Percentiles rank a stretch among this genome's conserved stretches.
phyloP scores from a whole-genome alignment of 1,140 invertebrate species.

The Melanaphis sacchari region DNA sequence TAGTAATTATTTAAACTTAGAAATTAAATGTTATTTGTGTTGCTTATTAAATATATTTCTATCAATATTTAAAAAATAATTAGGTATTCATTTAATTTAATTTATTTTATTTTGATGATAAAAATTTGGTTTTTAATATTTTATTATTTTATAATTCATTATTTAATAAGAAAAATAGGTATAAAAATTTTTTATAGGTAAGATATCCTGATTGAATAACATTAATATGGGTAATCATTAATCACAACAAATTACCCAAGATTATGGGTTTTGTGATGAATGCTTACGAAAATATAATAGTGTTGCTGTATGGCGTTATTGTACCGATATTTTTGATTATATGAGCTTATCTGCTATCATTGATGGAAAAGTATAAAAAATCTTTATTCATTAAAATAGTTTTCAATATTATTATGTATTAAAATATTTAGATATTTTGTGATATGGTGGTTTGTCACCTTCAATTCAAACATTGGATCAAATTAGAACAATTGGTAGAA shows the following conservation, averaged over 20 bases:
- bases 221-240: constrained; percentile 96
- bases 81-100: too few species aligned
- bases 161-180: too few species aligned
- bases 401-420: constrained; percentile 8
- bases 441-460: constrained; percentile 99
- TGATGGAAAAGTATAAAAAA: constrained; percentile 80
- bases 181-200: constrained; percentile 72
- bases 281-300: constrained; percentile 99
- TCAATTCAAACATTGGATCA: constrained; percentile 99
- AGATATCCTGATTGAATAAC: constrained; percentile 99
- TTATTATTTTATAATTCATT: too few species aligned
- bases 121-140: too few species aligned
- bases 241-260: constrained; percentile 98
- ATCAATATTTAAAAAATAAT: too few species aligned
- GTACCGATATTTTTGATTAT: constrained; percentile 99
- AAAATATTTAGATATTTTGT: constrained; percentile 85
- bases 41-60: too few species aligned
- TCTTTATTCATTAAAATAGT: background rate
- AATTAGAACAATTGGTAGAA: constrained; percentile 98
- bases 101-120: too few species aligned
- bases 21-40: too few species aligned
- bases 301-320: constrained; percentile 98
- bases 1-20: too few species aligned
- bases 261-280: constrained; percentile 99
- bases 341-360: constrained; percentile 97